A percentile compares a stretch with the other conserved stretches of the same genome.
These are phyloP conservation scores for Phataginus tricuspis DNA, from an alignment of 2,797 vertebrate species.

Conservation along the genomic window DNA sequence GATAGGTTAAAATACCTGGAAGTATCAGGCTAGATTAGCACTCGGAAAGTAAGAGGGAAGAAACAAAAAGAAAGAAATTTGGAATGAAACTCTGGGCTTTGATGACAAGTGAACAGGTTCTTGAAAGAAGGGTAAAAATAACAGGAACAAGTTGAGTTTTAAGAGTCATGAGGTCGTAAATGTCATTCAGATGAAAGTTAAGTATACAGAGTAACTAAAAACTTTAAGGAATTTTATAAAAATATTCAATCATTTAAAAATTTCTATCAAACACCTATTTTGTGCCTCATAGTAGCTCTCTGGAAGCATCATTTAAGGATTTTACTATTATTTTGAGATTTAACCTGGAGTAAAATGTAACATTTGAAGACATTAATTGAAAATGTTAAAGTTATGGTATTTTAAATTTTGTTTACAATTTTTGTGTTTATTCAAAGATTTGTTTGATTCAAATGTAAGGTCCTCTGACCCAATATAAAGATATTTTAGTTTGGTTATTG, in stretches of 20 bases:
- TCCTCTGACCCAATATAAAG: slow-evolving; percentile 29
- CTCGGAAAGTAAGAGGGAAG: background rate
- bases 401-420: background rate
- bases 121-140: background rate
- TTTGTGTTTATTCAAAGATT: background rate
- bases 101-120: background rate
- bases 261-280: background rate
- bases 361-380: slow-evolving; percentile 10
- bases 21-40: background rate
- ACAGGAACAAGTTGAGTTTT: background rate
- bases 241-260: background rate
- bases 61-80: background rate
- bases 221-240: background rate
- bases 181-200: background rate
- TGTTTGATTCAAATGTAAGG: background rate
- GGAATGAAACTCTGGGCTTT: background rate
- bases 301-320: background rate
- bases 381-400: background rate
- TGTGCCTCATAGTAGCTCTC: background rate
- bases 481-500: slow-evolving; percentile 6
- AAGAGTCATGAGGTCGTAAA: background rate
- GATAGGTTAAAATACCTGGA: background rate
- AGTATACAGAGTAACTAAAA: background rate
- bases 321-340: background rate
- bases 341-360: background rate